phyloP scores from a whole-genome alignment of 2,113 vertebrate genomes.

The Natator depressus region DNA sequence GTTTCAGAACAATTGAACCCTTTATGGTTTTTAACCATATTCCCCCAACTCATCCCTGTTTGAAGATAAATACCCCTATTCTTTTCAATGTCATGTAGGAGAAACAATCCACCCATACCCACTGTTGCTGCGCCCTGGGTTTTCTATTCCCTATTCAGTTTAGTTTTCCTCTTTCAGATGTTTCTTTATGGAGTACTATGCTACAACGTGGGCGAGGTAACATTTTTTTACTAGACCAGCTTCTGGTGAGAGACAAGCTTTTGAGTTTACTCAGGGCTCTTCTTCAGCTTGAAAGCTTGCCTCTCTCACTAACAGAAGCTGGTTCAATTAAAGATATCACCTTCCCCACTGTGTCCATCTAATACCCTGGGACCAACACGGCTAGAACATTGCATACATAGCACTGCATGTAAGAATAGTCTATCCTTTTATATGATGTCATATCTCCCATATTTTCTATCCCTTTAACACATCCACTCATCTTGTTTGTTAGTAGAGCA shows the following conservation, averaged over 20 bases:
- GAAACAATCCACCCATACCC: not conserved
- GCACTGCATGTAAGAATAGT: not conserved
- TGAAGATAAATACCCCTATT: not conserved
- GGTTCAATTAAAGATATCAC: no score
- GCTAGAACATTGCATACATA: not conserved
- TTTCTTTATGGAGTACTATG: no score
- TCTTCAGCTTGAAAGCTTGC: no score
- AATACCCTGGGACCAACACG: not conserved
- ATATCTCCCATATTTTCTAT: not conserved
- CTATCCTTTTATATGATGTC: not conserved
- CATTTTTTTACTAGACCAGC: no score
- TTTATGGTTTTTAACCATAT: not conserved
- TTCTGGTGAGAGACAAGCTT: no score
- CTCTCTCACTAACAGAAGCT: no score
- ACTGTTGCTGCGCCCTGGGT: not conserved
- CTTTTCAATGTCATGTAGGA: not conserved
- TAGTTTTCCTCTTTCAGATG: not conserved
- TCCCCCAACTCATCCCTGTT: not conserved
- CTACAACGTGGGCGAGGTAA: no score
- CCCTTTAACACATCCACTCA: not conserved
- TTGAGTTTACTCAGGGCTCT: no score
- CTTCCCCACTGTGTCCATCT: no score
- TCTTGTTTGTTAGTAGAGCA: not conserved
- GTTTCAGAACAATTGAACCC: not conserved
- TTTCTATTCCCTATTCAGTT: not conserved